phyloP scores from a whole-genome alignment of 2,888 invertebrate genomes.

The Metacarcinus magister region DNA sequence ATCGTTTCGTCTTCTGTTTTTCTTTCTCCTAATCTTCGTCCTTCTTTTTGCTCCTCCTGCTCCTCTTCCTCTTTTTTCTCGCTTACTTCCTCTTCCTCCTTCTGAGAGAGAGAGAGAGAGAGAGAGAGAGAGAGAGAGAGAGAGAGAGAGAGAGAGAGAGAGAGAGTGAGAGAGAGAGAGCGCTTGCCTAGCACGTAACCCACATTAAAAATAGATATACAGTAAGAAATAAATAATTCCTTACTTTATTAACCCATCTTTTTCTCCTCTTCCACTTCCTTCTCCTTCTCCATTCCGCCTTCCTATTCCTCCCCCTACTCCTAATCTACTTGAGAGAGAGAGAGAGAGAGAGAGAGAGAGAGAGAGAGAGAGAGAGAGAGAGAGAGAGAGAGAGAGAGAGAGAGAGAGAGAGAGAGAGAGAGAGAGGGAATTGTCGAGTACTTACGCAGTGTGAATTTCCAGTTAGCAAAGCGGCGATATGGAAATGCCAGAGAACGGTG shows the following conservation, averaged over 20 bases:
- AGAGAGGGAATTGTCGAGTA: background rate
- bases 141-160: constrained; percentile 26
- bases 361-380: constrained; percentile 2
- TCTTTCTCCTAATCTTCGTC: background rate
- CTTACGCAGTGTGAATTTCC: background rate
- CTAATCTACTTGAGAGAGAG: background rate
- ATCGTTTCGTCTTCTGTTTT: background rate
- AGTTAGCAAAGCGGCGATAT: background rate
- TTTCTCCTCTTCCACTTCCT: background rate
- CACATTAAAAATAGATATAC: constrained; percentile 5
- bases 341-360: too few relatives aligned
- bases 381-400: constrained; percentile 2
- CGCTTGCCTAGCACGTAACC: background rate
- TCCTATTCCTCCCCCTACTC: background rate
- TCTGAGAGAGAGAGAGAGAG: constrained; percentile 35
- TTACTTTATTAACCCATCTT: constrained; percentile 22
- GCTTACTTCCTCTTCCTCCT: background rate
- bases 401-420: constrained; percentile 17
- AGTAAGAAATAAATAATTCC: background rate
- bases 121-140: constrained; percentile 46
- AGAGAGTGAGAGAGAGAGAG: background rate
- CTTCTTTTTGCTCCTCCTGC: too few relatives aligned
- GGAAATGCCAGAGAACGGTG: background rate
- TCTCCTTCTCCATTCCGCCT: background rate
- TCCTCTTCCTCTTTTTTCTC: background rate